Evolutionary conservation across 2,113 vertebrate genomes (phyloP).

Genomic region (Geococcyx californianus): DNA sequence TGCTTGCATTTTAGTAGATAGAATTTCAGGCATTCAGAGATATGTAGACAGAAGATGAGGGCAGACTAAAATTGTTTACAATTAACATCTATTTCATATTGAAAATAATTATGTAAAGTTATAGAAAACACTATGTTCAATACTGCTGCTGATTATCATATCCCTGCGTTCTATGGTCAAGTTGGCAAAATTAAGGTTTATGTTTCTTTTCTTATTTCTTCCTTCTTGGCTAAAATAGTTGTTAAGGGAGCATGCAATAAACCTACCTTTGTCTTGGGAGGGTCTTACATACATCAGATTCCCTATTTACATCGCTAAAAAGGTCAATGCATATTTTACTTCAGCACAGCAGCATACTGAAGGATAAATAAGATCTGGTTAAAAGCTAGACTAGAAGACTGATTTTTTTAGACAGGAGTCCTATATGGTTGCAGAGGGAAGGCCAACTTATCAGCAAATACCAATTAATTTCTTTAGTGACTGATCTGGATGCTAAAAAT

Average conservation of each 20-base stretch:
- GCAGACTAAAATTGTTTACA: not conserved
- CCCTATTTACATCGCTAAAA: not conserved
- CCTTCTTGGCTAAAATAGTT: not conserved
- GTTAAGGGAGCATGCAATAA: not conserved
- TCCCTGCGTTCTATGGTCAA: not conserved
- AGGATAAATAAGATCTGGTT: not conserved
- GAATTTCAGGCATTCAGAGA: not conserved
- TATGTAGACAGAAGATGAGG: not conserved
- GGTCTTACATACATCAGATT: not conserved
- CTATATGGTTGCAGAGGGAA: not conserved
- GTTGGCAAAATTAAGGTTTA: not conserved
- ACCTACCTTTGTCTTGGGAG: not conserved
- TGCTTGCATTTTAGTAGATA: not conserved
- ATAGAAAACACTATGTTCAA: not conserved
- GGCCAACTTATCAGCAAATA: not conserved
- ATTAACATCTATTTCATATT: not conserved
- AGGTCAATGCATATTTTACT: not conserved
- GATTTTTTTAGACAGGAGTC: not conserved
- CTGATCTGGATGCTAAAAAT: not conserved
- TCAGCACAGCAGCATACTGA: not conserved
- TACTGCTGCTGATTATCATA: not conserved
- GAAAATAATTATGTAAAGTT: not conserved
- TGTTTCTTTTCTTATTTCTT: not conserved
- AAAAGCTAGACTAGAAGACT: not conserved
- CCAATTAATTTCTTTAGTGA: not conserved